Base-by-base conservation (phyloP, 2,888 invertebrate genomes). In the Hypolimnas misippus region DNA sequence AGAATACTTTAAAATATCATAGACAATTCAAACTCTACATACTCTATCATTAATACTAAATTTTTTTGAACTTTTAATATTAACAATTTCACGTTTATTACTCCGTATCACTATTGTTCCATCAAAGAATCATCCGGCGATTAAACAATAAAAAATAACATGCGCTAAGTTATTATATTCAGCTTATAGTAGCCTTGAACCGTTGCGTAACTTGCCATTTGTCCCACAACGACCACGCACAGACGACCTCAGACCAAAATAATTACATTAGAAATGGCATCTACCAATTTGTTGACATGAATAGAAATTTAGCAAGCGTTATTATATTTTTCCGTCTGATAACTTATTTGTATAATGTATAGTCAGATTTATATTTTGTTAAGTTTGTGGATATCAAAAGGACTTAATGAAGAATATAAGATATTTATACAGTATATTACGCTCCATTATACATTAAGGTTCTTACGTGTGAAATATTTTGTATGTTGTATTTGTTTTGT, bases 171-270 rank as follows among this genome's bases (percentile, higher is more conserved):
- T 58, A 63, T 61, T 50, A 65, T 68, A 61, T 68, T 62, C 63
- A 31, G 52, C 54, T 56, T 65, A 69, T 76, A 73, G 76, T 81
- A 82, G 75, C 89, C 88, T 90, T 90, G 89, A 89, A 86, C 88
- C 77, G 73, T 87, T 86, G 82, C 83, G 83, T 78, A 86, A 86
- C 51, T 54, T 25, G 73, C 57, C 44, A 58, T 62, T 62, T 59
- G 52, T 58, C 52, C 63, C 35, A 40, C 14, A 50, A 50, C 55
- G 40, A 35, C 38, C 50, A 46, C 44, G 33, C 10, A 29, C 40
- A 61, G 8, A 31, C 17, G 40, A 58, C 57, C 42, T 56, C 53
- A 60, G 46, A 60, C 46, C 46, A 49, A 8, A 46, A 49, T 25
- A 12, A 21, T 21, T 46, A 49, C 12, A 14, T 46, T 60, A 46